phyloP scores from a whole-genome alignment of 2,888 invertebrate genomes.

The Thecocarcelia acutangulata region DNA sequence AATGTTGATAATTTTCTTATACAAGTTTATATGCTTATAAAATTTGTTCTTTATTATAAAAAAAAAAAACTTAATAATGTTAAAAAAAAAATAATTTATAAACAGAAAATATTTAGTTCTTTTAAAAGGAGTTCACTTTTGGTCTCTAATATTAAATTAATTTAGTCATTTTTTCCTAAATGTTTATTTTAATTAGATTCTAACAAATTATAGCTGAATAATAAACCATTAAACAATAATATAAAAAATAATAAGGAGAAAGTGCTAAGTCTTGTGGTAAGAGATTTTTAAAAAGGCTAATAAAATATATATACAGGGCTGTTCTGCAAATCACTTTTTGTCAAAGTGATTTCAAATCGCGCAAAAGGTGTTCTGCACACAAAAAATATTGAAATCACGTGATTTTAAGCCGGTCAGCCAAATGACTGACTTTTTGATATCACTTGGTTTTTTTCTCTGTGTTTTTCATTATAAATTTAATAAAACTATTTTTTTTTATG shows the following conservation, averaged over 20 bases:
- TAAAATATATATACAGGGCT: no score
- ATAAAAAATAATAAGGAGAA: neutral
- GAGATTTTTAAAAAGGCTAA: no score
- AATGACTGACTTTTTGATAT: no score
- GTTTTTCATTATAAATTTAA: no score
- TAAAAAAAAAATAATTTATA: constrained; percentile 5
- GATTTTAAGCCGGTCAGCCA: no score
- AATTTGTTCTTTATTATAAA: constrained; percentile 12
- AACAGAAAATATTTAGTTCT: constrained; percentile 19
- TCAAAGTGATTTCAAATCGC: no score
- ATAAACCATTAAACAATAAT: constrained; percentile 13
- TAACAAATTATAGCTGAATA: constrained; percentile 42
- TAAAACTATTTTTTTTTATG: no score
- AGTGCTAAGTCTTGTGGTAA: constrained; percentile 7
- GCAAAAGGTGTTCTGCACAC: no score
- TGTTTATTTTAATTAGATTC: neutral
- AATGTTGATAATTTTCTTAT: constrained; percentile 1
- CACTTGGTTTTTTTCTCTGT: no score
- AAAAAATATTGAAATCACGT: no score
- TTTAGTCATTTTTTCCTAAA: neutral
- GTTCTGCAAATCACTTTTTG: no score
- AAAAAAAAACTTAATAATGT: neutral
- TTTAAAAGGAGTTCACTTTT: constrained; percentile 48
- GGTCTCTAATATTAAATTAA: constrained; percentile 36
- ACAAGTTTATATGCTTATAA: constrained; percentile 24